A percentile compares a stretch with the other conserved stretches of the same genome.
These are phyloP conservation scores for Lordiphosa andalusiaca DNA, from an alignment of 2,888 invertebrate species.

Conservation along the genomic window DNA sequence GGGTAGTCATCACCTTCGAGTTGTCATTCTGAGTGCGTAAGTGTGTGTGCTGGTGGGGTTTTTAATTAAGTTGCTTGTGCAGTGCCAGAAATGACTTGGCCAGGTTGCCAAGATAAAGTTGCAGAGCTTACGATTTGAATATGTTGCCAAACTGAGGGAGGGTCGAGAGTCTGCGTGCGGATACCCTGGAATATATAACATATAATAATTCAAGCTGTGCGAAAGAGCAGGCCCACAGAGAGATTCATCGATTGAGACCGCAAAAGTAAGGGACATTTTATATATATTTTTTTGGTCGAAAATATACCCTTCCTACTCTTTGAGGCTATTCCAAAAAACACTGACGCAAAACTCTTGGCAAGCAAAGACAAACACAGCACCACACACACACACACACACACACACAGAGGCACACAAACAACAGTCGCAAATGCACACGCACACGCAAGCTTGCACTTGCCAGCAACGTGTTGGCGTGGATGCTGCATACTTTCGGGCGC, in stretches of 20 bases:
- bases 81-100: constrained; percentile 23
- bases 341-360: constrained; percentile 49
- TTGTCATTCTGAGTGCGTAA: constrained; percentile 1
- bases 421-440: constrained; percentile 4
- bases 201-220: background rate
- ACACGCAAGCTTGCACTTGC: constrained; percentile 6
- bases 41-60: constrained; percentile 26
- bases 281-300: background rate
- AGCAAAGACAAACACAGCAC: constrained; percentile 18
- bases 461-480: constrained; percentile 23
- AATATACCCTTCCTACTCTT: background rate
- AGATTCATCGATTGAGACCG: too few relatives aligned
- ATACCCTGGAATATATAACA: too few relatives aligned
- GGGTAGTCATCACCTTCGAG: constrained; percentile 2
- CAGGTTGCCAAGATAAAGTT: constrained; percentile 11
- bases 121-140: constrained; percentile 1
- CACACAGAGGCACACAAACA: constrained; percentile 7
- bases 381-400: constrained; percentile 1
- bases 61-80: constrained; percentile 64
- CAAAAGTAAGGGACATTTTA: too few relatives aligned
- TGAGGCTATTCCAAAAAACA: constrained; percentile 27
- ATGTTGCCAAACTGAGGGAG: too few relatives aligned
- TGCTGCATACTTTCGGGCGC: constrained; percentile 42
- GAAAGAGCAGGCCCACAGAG: too few relatives aligned
- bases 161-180: too few relatives aligned